phyloP scores from a whole-genome alignment of 2,113 vertebrate genomes.

The Rhynchomys soricoides region DNA sequence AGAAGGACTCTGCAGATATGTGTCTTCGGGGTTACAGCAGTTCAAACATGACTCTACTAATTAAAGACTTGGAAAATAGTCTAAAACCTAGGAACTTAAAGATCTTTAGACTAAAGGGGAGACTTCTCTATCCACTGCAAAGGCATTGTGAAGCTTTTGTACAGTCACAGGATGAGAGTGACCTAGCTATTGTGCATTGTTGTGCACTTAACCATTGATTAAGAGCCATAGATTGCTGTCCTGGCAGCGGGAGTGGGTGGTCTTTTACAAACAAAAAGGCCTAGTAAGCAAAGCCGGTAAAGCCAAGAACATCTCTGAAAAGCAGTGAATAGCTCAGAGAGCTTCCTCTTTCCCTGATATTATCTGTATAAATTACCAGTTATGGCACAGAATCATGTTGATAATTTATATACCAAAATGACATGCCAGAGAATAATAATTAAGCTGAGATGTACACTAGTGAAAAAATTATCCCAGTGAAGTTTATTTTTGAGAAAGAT shows the following conservation, averaged over 20 bases:
- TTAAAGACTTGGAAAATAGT: constrained; percentile 61
- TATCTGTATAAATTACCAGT: constrained; percentile 56
- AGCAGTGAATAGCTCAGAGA: not conserved
- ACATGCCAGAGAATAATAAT: constrained; percentile 55
- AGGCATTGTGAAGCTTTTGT: constrained; percentile 27
- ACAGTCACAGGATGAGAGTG: constrained; percentile 39
- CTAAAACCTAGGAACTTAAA: constrained; percentile 50
- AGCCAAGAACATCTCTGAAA: constrained; percentile 34
- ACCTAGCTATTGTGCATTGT: constrained; percentile 47
- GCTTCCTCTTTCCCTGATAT: constrained; percentile 36
- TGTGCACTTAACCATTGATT: constrained; percentile 8
- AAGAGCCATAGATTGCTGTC: not conserved
- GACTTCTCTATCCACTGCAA: not conserved
- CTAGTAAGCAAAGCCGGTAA: constrained; percentile 22
- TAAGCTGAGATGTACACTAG: not conserved
- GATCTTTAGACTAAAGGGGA: constrained; percentile 56
- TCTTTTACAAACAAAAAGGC: constrained; percentile 59
- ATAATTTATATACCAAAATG: constrained; percentile 59
- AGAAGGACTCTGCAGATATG: constrained; percentile 43
- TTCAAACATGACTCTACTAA: constrained; percentile 61
- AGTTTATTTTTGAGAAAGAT: constrained; percentile 61
- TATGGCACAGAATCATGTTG: constrained; percentile 29
- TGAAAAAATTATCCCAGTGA: not conserved
- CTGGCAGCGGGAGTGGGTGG: not conserved
- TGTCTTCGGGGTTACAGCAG: constrained; percentile 49